Evolutionary conservation across 2,113 vertebrate species (phyloP).

Genomic region (Todiramphus chloris): DNA sequence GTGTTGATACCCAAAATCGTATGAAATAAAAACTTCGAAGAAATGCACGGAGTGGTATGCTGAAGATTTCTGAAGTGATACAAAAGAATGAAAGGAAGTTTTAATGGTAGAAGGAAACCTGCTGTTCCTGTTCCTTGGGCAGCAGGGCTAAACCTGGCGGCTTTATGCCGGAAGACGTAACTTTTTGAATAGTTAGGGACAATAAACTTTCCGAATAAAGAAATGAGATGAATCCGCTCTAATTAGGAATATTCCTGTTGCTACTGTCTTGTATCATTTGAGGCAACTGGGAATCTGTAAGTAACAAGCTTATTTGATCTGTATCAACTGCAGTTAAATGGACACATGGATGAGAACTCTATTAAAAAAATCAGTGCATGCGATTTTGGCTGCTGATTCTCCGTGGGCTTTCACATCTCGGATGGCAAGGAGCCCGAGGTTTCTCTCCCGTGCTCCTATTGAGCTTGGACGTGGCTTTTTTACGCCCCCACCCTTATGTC

Average conservation of each 20-base stretch:
- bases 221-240: constrained; percentile 4
- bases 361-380: constrained; percentile 64
- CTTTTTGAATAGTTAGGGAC: constrained; percentile 4
- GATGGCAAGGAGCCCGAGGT: constrained; percentile 65
- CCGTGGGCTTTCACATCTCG: constrained; percentile 64
- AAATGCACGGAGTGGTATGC: background rate
- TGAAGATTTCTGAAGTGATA: background rate
- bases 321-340: constrained; percentile 49
- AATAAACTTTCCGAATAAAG: background rate
- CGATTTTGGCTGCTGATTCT: constrained; percentile 55
- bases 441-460: constrained; percentile 58
- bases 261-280: constrained; percentile 36
- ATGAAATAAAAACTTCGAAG: background rate
- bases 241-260: constrained; percentile 49
- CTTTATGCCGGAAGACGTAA: background rate
- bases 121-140: background rate
- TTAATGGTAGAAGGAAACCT: background rate
- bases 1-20: background rate
- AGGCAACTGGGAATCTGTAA: constrained; percentile 44
- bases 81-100: background rate
- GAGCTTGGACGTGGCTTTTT: constrained; percentile 68
- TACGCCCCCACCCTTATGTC: constrained; percentile 70
- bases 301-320: constrained; percentile 51
- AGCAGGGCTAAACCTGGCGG: background rate
- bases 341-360: constrained; percentile 66